phyloP scores from a whole-genome alignment of 2,888 invertebrate genomes.

The Sinotaia quadrata region DNA sequence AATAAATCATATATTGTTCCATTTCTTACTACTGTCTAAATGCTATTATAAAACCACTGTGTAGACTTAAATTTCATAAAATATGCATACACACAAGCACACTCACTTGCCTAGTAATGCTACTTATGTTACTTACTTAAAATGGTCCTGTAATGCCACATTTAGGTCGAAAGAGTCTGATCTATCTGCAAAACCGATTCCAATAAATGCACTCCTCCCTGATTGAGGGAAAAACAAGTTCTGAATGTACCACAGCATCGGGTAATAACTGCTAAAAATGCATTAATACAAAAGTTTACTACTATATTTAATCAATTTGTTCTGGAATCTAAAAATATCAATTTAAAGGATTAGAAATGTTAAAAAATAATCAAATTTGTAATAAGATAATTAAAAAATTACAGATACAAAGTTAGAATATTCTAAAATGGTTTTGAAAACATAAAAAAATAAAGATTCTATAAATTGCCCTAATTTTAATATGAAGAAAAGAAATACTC shows the following conservation, averaged over 20 bases:
- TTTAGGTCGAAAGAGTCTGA: conserved; percentile 99
- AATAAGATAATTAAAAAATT: no score
- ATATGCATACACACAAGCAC: conserved; percentile 3
- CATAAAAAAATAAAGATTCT: no score
- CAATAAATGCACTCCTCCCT: conserved; percentile 87
- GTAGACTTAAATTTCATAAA: neutral
- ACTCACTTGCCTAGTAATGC: neutral
- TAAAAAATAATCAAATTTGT: no score
- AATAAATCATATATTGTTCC: no score
- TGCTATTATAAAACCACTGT: no score
- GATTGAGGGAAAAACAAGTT: conserved; percentile 28
- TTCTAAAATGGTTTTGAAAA: no score
- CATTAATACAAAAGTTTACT: neutral
- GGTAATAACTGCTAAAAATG: conserved; percentile 6
- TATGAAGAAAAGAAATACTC: no score
- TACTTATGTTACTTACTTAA: conserved; percentile 85
- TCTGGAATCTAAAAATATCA: no score
- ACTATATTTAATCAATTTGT: neutral
- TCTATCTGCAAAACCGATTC: conserved; percentile 96
- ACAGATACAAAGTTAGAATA: no score
- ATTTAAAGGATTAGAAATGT: no score
- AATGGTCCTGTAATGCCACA: conserved; percentile 97
- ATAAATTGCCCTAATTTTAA: no score
- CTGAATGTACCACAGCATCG: neutral
- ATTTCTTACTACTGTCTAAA: no score